These are phyloP conservation scores for Drosophila peninsularis DNA, from an alignment of 2,888 invertebrate genomes.

Conservation along the genomic window DNA sequence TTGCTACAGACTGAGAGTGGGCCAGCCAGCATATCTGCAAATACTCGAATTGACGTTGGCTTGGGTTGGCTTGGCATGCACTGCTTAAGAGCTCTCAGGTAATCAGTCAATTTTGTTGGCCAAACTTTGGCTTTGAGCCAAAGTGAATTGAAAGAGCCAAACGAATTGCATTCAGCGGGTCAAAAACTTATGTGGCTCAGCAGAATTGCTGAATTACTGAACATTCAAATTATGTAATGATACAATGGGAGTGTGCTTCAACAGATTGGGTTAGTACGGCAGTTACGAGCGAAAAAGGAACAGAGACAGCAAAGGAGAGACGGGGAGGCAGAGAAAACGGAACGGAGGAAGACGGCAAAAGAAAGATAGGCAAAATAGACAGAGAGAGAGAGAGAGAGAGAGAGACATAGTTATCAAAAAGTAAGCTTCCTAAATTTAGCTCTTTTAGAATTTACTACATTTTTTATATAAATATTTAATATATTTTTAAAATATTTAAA, in stretches of 20 bases:
- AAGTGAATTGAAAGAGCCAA: constrained; percentile 22
- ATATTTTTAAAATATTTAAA: too few relatives aligned
- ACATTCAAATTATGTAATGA: constrained; percentile 1
- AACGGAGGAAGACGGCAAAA: too few relatives aligned
- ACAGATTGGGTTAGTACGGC: not conserved
- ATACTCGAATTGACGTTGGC: constrained; percentile 4
- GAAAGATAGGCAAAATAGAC: too few relatives aligned
- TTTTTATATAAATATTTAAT: too few relatives aligned
- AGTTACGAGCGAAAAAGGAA: not conserved
- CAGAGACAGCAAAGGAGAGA: not conserved
- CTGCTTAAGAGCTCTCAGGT: constrained; percentile 36
- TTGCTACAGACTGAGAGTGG: constrained; percentile 31
- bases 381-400: not conserved
- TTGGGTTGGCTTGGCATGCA: constrained; percentile 5
- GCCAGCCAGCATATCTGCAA: constrained; percentile 10
- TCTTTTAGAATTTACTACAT: too few relatives aligned
- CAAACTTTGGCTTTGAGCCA: constrained; percentile 28
- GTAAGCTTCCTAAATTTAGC: too few relatives aligned
- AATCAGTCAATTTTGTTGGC: constrained; percentile 38
- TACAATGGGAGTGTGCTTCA: not conserved
- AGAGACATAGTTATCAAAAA: too few relatives aligned
- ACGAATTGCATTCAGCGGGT: not conserved
- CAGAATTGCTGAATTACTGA: constrained; percentile 2
- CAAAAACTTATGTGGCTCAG: not conserved
- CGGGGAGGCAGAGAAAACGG: not conserved